Conservation (phyloP, 2,113 vertebrate genomes). For the Phaethornis superciliosus region DNA sequence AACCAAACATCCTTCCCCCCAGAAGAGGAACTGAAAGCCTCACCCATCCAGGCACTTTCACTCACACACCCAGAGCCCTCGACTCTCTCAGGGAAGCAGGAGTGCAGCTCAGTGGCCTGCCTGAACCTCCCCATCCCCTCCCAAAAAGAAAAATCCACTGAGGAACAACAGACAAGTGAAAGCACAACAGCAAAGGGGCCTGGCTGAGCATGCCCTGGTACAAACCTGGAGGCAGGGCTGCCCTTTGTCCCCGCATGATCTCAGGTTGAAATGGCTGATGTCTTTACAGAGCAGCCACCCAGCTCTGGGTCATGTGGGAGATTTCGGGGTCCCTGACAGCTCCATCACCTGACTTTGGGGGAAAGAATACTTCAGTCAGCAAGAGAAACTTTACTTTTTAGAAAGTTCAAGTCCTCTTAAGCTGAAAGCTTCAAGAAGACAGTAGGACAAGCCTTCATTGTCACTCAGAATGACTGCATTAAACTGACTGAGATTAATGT, state of each 20-base stretch:
- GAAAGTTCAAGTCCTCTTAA: neutral
- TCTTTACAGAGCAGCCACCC: neutral
- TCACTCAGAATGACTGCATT: neutral
- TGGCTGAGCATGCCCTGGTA: neutral
- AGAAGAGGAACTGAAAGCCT: neutral
- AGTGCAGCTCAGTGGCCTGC: neutral
- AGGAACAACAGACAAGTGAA: neutral
- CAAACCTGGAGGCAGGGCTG: neutral
- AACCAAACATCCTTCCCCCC: neutral
- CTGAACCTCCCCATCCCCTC: neutral
- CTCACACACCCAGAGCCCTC: accelerated
- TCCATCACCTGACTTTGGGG: neutral
- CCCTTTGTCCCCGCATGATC: neutral
- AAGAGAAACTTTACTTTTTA: neutral
- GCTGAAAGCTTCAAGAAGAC: neutral
- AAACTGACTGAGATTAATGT: neutral
- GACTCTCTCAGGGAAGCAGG: neutral
- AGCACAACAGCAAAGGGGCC: neutral
- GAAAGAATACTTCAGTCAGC: neutral
- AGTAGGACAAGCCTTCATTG: neutral
- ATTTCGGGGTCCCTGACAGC: accelerated
- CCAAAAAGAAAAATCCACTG: neutral
- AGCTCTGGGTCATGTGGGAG: neutral
- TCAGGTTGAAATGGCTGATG: neutral
- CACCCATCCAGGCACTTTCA: neutral